Evolutionary conservation across 1,140 invertebrate genomes (phyloP), one percentile per base, ranked within the genome.

Genomic region (Cephus cinctus): DNA sequence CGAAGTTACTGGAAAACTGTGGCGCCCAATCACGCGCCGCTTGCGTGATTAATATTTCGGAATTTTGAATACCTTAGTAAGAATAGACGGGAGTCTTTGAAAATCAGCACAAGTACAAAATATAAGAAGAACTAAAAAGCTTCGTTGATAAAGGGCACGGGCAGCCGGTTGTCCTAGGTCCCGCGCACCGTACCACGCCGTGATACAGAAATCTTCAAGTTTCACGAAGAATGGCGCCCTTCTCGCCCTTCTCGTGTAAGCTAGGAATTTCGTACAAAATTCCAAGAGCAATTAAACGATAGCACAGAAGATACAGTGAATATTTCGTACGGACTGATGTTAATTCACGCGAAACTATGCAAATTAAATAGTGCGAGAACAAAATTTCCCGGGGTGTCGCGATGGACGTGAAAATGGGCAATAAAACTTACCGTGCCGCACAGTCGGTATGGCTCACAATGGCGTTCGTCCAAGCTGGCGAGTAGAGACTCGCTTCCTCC

Each of bases 361-460:
- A 66, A 57, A 62, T 71, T 59, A 52, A 56, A 68, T 73, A 73
- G 52, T 67, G 61, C 61, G 42, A 58, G 66, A 69, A 76, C 69
- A 67, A 79, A 81, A 80, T 75, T 73, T 78, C 63, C 66, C 73
- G 77, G 78, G 69, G 80, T 80, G 76, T 70, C 67, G 60, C 71
- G 82, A 85, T 83, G 82, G 80, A 80, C 73, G 77, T 78, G 81
- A 80, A 80, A 82, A 79, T 80, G 77, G 66, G 71, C 77, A 83
- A 83, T 84, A 80, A 73, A 80, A 81, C 78, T 80, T 67, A 72
- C 75, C 71, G 71, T 75, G 67, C 63, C 53, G 42, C 66, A 78
- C 81, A 85, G 84, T 84, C 84, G 83, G 83, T 87, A 86, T 78
- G 83, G 85, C 75, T 83, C 84, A 87, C 84, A 86, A 87, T 87